Evolutionary conservation across 2,797 vertebrate species (phyloP).

Genomic region (Gallinago stenura): DNA sequence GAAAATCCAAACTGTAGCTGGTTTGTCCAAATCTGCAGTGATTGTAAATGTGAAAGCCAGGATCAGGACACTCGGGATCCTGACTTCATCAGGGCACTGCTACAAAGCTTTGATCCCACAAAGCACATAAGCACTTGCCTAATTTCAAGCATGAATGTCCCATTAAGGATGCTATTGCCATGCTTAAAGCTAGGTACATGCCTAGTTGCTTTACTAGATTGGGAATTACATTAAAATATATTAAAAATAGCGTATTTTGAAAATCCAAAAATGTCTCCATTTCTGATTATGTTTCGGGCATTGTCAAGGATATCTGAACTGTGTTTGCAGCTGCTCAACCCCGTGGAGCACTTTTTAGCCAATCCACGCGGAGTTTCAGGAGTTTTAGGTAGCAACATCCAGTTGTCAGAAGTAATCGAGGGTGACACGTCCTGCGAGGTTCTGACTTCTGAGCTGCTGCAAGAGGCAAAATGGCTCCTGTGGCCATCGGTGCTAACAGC

Average conservation of each 20-base stretch:
- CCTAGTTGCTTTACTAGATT: slow-evolving; percentile 13
- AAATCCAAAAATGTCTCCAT: not conserved
- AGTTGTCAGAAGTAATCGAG: slow-evolving; percentile 19
- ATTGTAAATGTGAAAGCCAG: not conserved
- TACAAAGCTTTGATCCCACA: not conserved
- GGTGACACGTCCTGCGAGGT: slow-evolving; percentile 15
- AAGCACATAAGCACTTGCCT: slow-evolving; percentile 20
- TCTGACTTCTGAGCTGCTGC: slow-evolving; percentile 40
- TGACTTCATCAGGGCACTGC: not conserved
- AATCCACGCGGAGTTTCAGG: not conserved
- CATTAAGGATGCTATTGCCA: not conserved
- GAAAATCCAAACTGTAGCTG: not conserved
- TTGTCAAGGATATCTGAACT: not conserved
- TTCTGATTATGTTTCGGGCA: not conserved
- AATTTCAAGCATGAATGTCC: slow-evolving; percentile 35
- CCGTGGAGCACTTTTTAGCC: not conserved
- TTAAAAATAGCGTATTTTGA: not conserved
- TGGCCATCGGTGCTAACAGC: slow-evolving; percentile 79
- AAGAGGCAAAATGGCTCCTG: slow-evolving; percentile 67
- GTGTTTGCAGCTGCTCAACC: not conserved
- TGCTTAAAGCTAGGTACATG: slow-evolving; percentile 31
- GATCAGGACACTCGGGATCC: slow-evolving; percentile 20
- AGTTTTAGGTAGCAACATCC: slow-evolving; percentile 57
- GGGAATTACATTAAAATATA: not conserved
- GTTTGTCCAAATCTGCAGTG: not conserved